Base-by-base conservation (phyloP, 2,888 invertebrate genomes). In the Meteorus cinctellus region DNA sequence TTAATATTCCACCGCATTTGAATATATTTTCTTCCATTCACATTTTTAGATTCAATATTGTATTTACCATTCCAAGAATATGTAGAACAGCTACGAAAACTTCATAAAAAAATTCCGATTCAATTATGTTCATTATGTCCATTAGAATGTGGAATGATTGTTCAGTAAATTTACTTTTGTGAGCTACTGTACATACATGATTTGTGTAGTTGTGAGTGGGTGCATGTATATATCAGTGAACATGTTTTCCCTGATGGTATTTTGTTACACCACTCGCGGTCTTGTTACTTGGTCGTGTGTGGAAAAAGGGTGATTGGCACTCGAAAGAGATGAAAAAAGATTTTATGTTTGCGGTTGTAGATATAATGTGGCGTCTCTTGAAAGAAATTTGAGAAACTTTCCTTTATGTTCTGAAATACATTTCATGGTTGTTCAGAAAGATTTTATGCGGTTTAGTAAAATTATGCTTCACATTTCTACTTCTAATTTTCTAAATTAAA, bases 161-260 rank as follows among this genome's bases (percentile, higher is more conserved):
- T 41, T 41, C 12, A 8, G 12, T 41, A 8, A 41, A 41, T 41
- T 16, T 55, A 55, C 24, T 55, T 24, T n/a, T 24, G 55, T n/a
- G 19, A 19, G 24, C 55, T 41, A 55, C 55, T 55, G 55, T 55
- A n/a, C 19, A 55, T 41, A 34, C 34, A 12, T 41, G 41, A 41
- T 41, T 41, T 41, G 41, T 41, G 12, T 55, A 10, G n/a, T 5
- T 5, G 55, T 60, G 12, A 10, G 62, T 31, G n/a, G 29, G 62
- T 16, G 6, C 27, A 29, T 8, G n/a, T 29, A 62, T 62, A 31
- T 62, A 62, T 31, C 31, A 29, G 29, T 31, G 62, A 31, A 62
- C 63, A 62, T 62, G 51, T 27, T 72, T 72, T 72, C 72, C 14
- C 63, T 45, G 65, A 65, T 65, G 45, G 65, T 65, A 72, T 72